Base-by-base conservation (phyloP, 2,113 vertebrate species). In the Raja brachyura region DNA sequence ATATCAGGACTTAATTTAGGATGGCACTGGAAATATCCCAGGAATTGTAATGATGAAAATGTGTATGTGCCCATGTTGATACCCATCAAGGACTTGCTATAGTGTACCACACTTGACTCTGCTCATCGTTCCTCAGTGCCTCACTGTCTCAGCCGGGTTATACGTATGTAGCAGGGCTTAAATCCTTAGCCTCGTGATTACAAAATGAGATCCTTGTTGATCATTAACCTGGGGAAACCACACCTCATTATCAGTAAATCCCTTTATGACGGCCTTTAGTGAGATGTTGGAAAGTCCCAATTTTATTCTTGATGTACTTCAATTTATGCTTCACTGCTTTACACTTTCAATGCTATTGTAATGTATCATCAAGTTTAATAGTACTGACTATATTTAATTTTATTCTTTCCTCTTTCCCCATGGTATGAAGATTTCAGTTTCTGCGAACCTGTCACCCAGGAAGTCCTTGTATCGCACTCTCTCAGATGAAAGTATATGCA, bases 401-500 rank as follows among this genome's bases (percentile, higher is more conserved):
- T 5, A n/a, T 61, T 73, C 61, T 13, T 0, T 0, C 83, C 90
- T 18, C 88, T 73, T 90, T 86, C 7, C 0, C 56, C 85, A 25
- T 85, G 14, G 25, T 94, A 54, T 94, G 78, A 93, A 99, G 98
- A 97, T 97, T 93, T 97, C 97, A 0, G 96, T 96, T 74, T 96
- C 96, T 5, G 98, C 97, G 81, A 97, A 95, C 94, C 94, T 97
- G 93, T 98, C 98, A 31, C 98, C 98, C 0, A 96, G 97, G 93
- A 97, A 97, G 93, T 97, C 97, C 0, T 96, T 99, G 1, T 98
- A 98, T 94, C 97, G 98, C 93, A 99, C 98, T 0, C 95, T 99
- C 4, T 99, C 98, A 0, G 98, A 99, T 6, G 98, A 99, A 94
- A 99, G 98, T 59, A 96, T 99, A 93, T 98, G 98, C 94, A 98